Conservation (phyloP, 2,888 invertebrate genomes). For the Aelia acuminata region DNA sequence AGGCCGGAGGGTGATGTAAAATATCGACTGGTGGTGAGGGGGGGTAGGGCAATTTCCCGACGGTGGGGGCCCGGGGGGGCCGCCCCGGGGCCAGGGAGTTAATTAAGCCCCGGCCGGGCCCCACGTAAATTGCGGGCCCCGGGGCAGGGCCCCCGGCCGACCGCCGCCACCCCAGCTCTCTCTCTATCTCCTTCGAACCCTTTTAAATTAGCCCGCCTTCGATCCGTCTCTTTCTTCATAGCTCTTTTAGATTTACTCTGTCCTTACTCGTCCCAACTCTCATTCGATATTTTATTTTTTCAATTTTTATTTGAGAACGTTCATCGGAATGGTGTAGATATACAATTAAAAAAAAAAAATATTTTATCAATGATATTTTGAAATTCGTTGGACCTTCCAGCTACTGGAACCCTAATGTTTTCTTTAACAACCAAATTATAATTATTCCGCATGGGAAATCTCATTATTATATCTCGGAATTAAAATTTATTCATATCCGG, state of each 20-base stretch:
- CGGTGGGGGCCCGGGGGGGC: slow-evolving; percentile 36
- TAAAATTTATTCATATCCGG: too few species aligned
- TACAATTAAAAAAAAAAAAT: not conserved
- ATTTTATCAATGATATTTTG: too few species aligned
- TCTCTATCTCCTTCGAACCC: slow-evolving; percentile 54
- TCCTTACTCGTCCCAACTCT: slow-evolving; percentile 6
- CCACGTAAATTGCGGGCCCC: slow-evolving; percentile 59
- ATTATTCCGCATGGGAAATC: too few species aligned
- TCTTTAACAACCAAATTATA: too few species aligned
- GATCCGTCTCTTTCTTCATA: slow-evolving; percentile 58
- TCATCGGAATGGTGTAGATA: not conserved
- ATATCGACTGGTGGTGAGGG: slow-evolving; percentile 51
- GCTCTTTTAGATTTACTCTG: slow-evolving; percentile 41
- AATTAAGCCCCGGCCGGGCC: slow-evolving; percentile 57
- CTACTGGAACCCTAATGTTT: too few species aligned
- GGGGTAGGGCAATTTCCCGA: slow-evolving; percentile 53
- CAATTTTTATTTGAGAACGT: not conserved
- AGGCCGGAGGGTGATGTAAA: slow-evolving; percentile 47
- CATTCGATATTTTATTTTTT: not conserved
- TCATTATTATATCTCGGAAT: too few species aligned
- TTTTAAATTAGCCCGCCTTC: slow-evolving; percentile 60
- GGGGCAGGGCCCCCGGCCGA: slow-evolving; percentile 52
- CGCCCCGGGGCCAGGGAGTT: slow-evolving; percentile 47
- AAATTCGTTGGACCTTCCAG: too few species aligned
- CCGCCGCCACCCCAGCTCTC: slow-evolving; percentile 53